Percentiles rank a stretch among this genome's conserved stretches.
Conservation (phyloP, 2,888 invertebrate genomes). For the Drosophila diplacantha region DNA sequence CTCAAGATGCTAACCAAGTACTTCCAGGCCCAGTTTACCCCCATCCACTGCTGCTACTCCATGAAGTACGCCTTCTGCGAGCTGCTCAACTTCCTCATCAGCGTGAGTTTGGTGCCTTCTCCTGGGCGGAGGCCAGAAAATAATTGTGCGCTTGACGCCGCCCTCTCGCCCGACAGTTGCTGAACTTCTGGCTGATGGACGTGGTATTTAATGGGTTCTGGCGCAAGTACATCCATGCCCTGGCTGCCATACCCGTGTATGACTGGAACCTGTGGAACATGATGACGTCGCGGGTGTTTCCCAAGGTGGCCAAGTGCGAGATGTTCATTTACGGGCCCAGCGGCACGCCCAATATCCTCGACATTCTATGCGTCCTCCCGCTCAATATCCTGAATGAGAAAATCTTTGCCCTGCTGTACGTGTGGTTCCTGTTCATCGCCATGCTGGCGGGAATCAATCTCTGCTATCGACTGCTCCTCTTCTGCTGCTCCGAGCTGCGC, state of each 20-base stretch:
- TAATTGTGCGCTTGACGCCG: not conserved
- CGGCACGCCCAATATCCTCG: slow-evolving; percentile 88
- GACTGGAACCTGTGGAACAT: slow-evolving; percentile 74
- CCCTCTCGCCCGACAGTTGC: slow-evolving; percentile 46
- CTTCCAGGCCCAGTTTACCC: slow-evolving; percentile 56
- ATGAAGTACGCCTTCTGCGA: slow-evolving; percentile 84
- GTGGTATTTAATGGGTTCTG: slow-evolving; percentile 72
- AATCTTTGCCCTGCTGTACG: slow-evolving; percentile 85
- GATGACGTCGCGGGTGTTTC: slow-evolving; percentile 72
- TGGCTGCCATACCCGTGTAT: slow-evolving; percentile 64
- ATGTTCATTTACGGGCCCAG: slow-evolving; percentile 92
- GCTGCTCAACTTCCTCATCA: slow-evolving; percentile 84
- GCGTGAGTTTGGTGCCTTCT: slow-evolving; percentile 79
- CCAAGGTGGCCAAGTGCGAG: slow-evolving; percentile 89
- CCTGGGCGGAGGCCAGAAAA: too few relatives aligned
- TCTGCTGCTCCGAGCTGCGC: slow-evolving; percentile 77
- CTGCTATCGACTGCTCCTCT: slow-evolving; percentile 81
- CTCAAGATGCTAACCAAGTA: slow-evolving; percentile 61
- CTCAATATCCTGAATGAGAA: slow-evolving; percentile 89
- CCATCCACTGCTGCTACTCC: slow-evolving; percentile 79
- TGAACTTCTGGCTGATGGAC: slow-evolving; percentile 72
- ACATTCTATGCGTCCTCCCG: slow-evolving; percentile 86
- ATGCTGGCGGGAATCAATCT: slow-evolving; percentile 82
- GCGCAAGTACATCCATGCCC: slow-evolving; percentile 66
- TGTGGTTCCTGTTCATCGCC: slow-evolving; percentile 84